phyloP scores from a whole-genome alignment of 2,888 invertebrate genomes.

The Diadegma fenestrale region DNA sequence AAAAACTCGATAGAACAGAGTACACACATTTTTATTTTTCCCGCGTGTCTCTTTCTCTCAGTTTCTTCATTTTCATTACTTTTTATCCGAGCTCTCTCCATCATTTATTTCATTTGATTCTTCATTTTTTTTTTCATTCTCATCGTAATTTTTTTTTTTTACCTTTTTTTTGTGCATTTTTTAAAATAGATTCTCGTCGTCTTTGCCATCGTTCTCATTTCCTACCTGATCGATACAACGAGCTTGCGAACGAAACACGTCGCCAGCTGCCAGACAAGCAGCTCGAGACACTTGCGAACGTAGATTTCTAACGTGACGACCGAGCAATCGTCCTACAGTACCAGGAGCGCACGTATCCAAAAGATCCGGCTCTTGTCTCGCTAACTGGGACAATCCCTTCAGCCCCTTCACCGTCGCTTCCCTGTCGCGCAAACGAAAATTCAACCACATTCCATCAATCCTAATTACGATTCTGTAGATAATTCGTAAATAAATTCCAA shows the following conservation, averaged over 20 bases:
- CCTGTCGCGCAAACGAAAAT: constrained; percentile 83
- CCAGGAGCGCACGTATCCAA: constrained; percentile 89
- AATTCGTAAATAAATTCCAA: too few relatives aligned
- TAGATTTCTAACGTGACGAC: constrained; percentile 93
- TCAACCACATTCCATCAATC: neutral
- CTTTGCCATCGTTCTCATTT: constrained; percentile 49
- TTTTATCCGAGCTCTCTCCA: neutral
- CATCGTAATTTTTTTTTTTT: neutral
- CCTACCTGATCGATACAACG: constrained; percentile 82
- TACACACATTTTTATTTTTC: constrained; percentile 6
- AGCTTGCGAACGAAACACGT: constrained; percentile 90
- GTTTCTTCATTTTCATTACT: constrained; percentile 5
- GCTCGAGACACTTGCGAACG: constrained; percentile 96
- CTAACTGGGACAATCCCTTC: constrained; percentile 89
- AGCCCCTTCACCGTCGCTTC: constrained; percentile 92
- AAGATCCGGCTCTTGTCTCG: constrained; percentile 88
- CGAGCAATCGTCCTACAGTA: constrained; percentile 89
- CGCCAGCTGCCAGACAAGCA: constrained; percentile 93
- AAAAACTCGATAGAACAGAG: constrained; percentile 20
- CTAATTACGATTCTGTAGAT: neutral
- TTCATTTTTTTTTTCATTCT: neutral
- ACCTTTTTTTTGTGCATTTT: neutral
- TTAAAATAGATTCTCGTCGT: constrained; percentile 7
- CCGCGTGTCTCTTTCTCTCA: constrained; percentile 11
- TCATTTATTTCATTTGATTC: neutral